phyloP scores from a whole-genome alignment of 2,888 invertebrate genomes.

The Catocala nupta region DNA sequence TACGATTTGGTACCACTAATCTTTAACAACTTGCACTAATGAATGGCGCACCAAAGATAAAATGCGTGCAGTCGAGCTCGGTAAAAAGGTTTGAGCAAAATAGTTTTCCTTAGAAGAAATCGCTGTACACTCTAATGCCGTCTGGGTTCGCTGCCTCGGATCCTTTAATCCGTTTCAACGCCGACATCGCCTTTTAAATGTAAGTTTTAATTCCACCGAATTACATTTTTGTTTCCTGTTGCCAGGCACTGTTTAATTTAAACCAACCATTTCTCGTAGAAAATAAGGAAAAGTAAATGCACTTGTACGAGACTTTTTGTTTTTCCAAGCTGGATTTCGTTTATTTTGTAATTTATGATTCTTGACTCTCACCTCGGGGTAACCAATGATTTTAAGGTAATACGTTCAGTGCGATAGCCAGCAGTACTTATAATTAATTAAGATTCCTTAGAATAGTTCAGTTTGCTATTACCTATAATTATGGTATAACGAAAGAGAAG shows the following conservation, averaged over 20 bases:
- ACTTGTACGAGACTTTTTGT: not conserved
- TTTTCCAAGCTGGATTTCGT: not conserved
- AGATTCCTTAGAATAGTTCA: too few relatives aligned
- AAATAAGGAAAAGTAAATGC: not conserved
- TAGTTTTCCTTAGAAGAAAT: conserved; percentile 16
- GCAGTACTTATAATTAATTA: too few relatives aligned
- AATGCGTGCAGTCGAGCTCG: not conserved
- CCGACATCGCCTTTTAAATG: conserved; percentile 33
- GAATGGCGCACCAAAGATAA: conserved; percentile 1
- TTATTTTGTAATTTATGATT: too few relatives aligned
- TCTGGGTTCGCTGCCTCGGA: conserved; percentile 28
- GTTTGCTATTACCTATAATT: too few relatives aligned
- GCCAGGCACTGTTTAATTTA: conserved; percentile 38
- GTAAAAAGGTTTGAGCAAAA: conserved; percentile 11
- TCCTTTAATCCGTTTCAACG: conserved; percentile 50
- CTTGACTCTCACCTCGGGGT: too few relatives aligned
- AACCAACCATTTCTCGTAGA: conserved; percentile 32
- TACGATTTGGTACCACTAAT: not conserved
- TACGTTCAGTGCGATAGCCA: too few relatives aligned
- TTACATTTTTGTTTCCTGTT: conserved; percentile 43
- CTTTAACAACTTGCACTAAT: not conserved
- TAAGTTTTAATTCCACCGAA: conserved; percentile 50
- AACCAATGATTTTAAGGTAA: too few relatives aligned
- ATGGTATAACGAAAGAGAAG: too few relatives aligned
- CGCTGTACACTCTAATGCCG: conserved; percentile 29